Evolutionary conservation across 2,888 invertebrate species (phyloP), one percentile per base, ranked within the genome.

Genomic region (Drepana falcataria): DNA sequence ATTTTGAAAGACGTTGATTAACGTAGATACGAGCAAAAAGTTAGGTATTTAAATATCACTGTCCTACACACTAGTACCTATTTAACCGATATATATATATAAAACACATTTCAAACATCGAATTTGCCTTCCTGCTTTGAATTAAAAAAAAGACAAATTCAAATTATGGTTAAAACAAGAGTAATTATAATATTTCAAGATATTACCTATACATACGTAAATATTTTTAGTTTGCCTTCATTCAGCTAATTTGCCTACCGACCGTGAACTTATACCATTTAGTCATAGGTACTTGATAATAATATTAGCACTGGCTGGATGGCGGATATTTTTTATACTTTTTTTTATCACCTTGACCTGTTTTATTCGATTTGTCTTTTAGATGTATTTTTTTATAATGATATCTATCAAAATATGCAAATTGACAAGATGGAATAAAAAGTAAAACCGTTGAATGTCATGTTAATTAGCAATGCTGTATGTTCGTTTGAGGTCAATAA

Each of bases 281-380:
- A 41, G 51, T 49, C n/a, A 51, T 33, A 21, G 0, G 21, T 21
- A 51, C 51, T 40, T 52, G 52, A 21, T 52, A 52, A 55, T 55
- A 51, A 47, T 47, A 51, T 54, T 54, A 54, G 54, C 54, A 51
- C 47, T 47, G 49, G 33, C 44, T 33, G 49, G 21, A 54, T 49
- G 40, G 21, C 35, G 47, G 6, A 35, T 35, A 35, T 49, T 40
- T 34, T 35, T 47, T 47, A 35, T 47, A 37, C 35, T 35, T 4
- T 53, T 52, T 21, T 53, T 35, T 48, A 48, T 21, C 21, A 21
- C 47, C 47, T 47, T 51, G 51, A 51, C 51, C 51, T 2, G 51
- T 51, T 51, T 21, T 21, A 21, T 21, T 0, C 40, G 51, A 34
- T 9, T 40, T 33, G 51, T 34, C 5, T 37, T 21, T 9, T 2